These are phyloP conservation scores for Eugnorisma glareosa DNA, from an alignment of 2,888 invertebrate species.

Conservation along the genomic window DNA sequence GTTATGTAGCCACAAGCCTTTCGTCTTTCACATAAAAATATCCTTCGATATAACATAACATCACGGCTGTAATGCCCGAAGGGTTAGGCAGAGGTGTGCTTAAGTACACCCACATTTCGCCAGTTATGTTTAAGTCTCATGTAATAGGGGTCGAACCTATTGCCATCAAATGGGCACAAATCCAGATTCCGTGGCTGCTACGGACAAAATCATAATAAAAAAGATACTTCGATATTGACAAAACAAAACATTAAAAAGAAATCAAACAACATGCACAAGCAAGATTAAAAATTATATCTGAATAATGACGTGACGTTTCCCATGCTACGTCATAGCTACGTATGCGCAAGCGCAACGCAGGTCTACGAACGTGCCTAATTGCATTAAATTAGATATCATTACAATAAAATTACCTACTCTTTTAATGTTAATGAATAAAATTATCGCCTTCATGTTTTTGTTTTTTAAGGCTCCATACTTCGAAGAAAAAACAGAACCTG, in stretches of 20 bases:
- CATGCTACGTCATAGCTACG: slow-evolving; percentile 38
- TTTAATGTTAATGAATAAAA: slow-evolving; percentile 11
- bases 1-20: neutral
- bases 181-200: too few species aligned
- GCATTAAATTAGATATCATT: slow-evolving; percentile 9
- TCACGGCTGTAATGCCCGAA: too few species aligned
- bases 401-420: slow-evolving; percentile 7
- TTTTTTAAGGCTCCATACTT: neutral
- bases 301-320: neutral
- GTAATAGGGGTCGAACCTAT: too few species aligned
- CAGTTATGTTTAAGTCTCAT: too few species aligned
- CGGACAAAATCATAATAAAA: too few species aligned
- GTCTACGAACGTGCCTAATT: slow-evolving; percentile 30
- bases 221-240: too few species aligned
- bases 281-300: neutral
- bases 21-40: too few species aligned
- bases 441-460: slow-evolving; percentile 1
- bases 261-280: neutral
- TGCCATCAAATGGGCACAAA: too few species aligned
- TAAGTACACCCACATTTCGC: too few species aligned
- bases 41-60: too few species aligned
- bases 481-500: neutral
- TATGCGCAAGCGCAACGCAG: slow-evolving; percentile 14
- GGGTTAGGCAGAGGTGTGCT: too few species aligned
- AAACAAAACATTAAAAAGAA: too few species aligned